Base-by-base conservation (phyloP, 2,888 invertebrate genomes). In the Ephialtes manifestator region DNA sequence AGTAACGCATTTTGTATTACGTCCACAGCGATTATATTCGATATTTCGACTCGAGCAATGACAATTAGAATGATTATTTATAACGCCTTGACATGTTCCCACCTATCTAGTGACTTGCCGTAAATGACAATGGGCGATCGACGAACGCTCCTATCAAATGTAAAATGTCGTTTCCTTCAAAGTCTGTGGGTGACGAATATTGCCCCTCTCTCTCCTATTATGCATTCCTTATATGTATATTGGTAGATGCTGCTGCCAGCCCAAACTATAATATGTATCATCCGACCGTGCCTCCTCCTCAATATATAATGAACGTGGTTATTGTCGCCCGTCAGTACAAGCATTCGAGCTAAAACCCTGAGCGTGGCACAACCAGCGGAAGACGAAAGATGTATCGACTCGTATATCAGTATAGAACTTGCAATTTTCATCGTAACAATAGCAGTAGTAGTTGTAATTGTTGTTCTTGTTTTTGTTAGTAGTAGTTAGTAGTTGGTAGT, bases 331-430 rank as follows among this genome's bases (percentile, higher is more conserved):
- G 75, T 82, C 81, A 82, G 82, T 71, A 79, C 78, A 79, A 79
- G 81, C 81, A 39, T 85, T 85, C 79, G 75, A 82, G 79, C 85
- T 71, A 82, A 81, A 77, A 82, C 83, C 46, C 85, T 72, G 78
- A 85, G 85, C 85, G 85, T 82, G 85, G 81, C 85, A 82, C 85
- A 81, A 85, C 85, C 85, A 85, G 85, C 85, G 85, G 85, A 85
- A 85, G 85, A 85, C 85, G 75, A 85, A 79, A 85, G 81, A 79
- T 79, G 82, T 75, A 74, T 81, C 71, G 65, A 82, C 60, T 75
- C 78, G 78, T 85, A 46, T 72, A 58, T 72, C 74, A 55, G 68
- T 83, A 60, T 60, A 53, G 74, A 74, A 78, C 18, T 74, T 74
- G 68, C 77, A 68, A 18, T 51, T 28, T 51, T 15, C 63, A 48